Evolutionary conservation across 53 echinoderm and acorn worm genomes (phyloP).

Genomic region (Crossaster papposus): DNA sequence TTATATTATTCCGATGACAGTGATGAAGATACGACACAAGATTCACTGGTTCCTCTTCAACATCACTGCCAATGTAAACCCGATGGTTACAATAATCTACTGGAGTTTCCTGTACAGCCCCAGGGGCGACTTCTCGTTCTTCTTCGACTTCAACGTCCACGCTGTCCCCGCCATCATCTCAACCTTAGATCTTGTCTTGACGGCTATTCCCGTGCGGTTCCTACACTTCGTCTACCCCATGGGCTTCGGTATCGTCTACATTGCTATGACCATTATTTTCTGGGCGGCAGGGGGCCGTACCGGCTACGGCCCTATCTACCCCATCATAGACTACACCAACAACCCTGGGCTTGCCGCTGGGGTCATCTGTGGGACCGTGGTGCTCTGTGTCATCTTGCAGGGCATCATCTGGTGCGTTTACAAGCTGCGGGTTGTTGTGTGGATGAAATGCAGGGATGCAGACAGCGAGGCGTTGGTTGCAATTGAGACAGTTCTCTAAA

Average conservation of each 20-base stretch:
- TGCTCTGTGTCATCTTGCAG: conserved; percentile 16
- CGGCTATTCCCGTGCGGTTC: conserved; percentile 68
- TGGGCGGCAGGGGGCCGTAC: conserved; percentile 67
- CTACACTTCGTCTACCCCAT: conserved; percentile 70
- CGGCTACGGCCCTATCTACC: conserved; percentile 54
- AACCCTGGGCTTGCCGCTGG: conserved; percentile 55
- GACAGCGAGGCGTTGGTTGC: not conserved
- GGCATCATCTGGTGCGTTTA: conserved; percentile 42
- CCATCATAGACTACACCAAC: conserved; percentile 59
- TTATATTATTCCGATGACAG: not conserved
- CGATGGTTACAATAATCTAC: conserved; percentile 64
- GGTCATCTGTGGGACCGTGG: not conserved
- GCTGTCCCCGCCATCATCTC: conserved; percentile 46
- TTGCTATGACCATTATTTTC: conserved; percentile 65
- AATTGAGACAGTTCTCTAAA: not conserved
- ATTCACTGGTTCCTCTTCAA: conserved; percentile 68
- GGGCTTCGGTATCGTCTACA: conserved; percentile 46
- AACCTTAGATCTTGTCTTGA: conserved; percentile 67
- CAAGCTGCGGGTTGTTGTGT: conserved; percentile 36
- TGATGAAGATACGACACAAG: conserved; percentile 48
- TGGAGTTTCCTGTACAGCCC: conserved; percentile 46
- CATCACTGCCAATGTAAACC: conserved; percentile 42
- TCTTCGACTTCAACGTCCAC: conserved; percentile 61
- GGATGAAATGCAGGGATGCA: not conserved
- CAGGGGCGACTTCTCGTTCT: not conserved